Evolutionary conservation across 2,888 invertebrate genomes (phyloP), one percentile per base, ranked within the genome.

Genomic region (Suillia variegata): DNA sequence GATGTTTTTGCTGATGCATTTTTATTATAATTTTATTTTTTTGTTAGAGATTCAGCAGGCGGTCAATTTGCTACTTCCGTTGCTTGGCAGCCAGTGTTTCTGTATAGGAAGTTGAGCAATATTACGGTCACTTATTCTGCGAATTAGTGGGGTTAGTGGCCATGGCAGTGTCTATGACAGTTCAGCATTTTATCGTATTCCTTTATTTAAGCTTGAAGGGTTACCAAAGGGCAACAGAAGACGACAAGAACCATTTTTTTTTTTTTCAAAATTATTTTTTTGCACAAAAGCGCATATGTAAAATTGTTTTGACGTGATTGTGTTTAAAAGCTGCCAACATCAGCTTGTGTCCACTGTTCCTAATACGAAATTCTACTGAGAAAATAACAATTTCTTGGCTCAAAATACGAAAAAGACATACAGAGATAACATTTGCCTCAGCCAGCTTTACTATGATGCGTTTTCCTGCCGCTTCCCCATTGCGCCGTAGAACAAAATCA

Each of bases 11-110:
- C n/a, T n/a, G n/a, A n/a, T n/a, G n/a, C n/a, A n/a, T n/a, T 47
- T 55, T 12, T 34, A 13, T n/a, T n/a, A n/a, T n/a, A n/a, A n/a
- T n/a, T 26, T 33, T 52, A n/a, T 52, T 2, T 10, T 38, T 38
- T 62, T 49, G 62, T 34, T 12, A 52, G 56, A 45, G 56, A 45
- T 54, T 54, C 34, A 54, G 51, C 80, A 75, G 80, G 79, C 78
- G 78, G 82, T 80, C 78, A 80, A 78, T 80, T 81, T 78, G 81
- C 72, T 73, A 75, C 73, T 77, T 78, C 79, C 78, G 67, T 69
- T 73, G 69, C 71, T 68, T 50, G 38, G 55, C 49, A 31, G 15
- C 38, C 13, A 18, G 18, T 51, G 49, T 62, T 68, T 70, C 68
- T 64, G 65, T 64, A 6, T 3, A 4, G 54, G 56, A 59, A 53